Evolutionary conservation across 2,113 vertebrate species (phyloP).

Genomic region (Syngnathus typhle): DNA sequence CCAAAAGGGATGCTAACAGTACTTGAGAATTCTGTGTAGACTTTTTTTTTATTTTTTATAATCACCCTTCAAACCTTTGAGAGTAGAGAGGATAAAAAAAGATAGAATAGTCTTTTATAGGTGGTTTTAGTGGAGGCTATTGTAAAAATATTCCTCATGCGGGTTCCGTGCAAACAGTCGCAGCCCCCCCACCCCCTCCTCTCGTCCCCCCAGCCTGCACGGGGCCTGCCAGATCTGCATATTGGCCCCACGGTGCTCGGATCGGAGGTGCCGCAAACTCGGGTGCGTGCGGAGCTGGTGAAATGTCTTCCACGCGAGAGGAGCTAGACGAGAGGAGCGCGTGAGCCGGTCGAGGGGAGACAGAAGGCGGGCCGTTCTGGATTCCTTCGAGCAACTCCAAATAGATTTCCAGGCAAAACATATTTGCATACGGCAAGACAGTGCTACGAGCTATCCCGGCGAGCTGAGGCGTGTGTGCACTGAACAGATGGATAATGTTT

Average conservation of each 20-base stretch:
- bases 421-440: constrained; percentile 76
- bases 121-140: constrained; percentile 14
- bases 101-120: too few relatives aligned
- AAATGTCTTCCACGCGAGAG: constrained; percentile 66
- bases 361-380: constrained; percentile 76
- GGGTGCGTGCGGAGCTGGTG: constrained; percentile 68
- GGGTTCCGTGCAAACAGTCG: constrained; percentile 39
- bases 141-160: constrained; percentile 49
- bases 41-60: too few relatives aligned
- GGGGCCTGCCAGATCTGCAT: constrained; percentile 62
- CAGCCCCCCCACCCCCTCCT: constrained; percentile 39
- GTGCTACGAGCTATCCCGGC: constrained; percentile 69
- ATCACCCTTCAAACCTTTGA: too few relatives aligned
- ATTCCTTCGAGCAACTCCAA: constrained; percentile 77
- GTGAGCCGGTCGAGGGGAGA: constrained; percentile 54
- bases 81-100: too few relatives aligned
- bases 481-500: constrained; percentile 72
- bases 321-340: constrained; percentile 53
- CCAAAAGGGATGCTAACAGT: constrained; percentile 26
- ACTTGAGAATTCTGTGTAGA: too few relatives aligned
- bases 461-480: constrained; percentile 64
- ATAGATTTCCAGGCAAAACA: constrained; percentile 80
- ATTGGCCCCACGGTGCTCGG: constrained; percentile 60
- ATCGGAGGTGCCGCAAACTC: constrained; percentile 42
- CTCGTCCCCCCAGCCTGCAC: constrained; percentile 30